Base-by-base conservation (phyloP, 64 coral and sea anemone genomes). In the Dendrophyllia cribrosa region DNA sequence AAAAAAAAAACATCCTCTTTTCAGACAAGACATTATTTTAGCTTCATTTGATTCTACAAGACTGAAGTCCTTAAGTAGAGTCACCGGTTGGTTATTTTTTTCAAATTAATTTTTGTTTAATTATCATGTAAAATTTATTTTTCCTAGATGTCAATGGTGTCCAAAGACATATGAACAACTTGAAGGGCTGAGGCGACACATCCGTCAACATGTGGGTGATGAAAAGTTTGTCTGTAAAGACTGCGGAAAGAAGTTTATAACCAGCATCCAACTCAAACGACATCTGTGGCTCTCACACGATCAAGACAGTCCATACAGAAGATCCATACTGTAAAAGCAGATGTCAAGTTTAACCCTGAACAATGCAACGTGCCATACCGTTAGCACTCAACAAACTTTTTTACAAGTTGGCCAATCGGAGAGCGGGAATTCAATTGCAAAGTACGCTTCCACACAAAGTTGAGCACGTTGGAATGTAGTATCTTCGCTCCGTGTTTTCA, bases 161-260 rank as follows among this genome's bases (percentile, higher is more conserved):
- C 96, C 96, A 9, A 98, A 98, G 85, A 98, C 96, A 5, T 98
- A 98, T 46, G 96, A 98, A 66, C 92, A 98, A 58, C 66, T 98
- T 6, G 96, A 98, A 76, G 96, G 96, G 6, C 66, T 98, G 48
- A 81, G 96, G 78, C 83, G 96, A 4, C 96, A 98, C 56, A 98
- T 98, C n/a, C 91, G 93, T 75, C 96, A 98, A 77, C 96, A 98
- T 43, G 93, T 98, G 14, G 96, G 93, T 9, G 93, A 98, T 89
- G 93, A 95, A 74, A 98, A 95, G 59, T 95, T 95, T 80, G 93
- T 95, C 46, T 98, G 93, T 74, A 93, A 95, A 78, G 84, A 98
- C 48, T 98, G 96, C 47, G 96, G 76, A 12, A 98, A 98, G 72
- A 98, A 98, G 79, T 98, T 98, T 50, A 98, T 98, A 61, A 98